Evolutionary conservation across 2,888 invertebrate genomes (phyloP).

Genomic region (Dyspetes luteomarginatus): DNA sequence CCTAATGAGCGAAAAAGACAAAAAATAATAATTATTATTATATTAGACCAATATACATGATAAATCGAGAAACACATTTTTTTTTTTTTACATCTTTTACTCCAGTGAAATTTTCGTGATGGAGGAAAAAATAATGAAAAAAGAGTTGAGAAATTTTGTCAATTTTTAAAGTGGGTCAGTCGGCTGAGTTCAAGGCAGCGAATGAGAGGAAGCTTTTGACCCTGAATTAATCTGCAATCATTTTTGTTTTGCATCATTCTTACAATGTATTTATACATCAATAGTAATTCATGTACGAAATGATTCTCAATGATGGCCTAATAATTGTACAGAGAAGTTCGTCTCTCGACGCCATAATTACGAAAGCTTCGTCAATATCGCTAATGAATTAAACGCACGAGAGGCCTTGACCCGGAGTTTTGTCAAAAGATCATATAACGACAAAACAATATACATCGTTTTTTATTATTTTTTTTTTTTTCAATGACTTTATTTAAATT

Average conservation of each 20-base stretch:
- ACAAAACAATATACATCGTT: background rate
- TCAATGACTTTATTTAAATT: background rate
- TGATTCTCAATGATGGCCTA: no score
- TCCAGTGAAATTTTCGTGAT: background rate
- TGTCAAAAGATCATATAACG: background rate
- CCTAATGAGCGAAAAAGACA: conserved; percentile 82
- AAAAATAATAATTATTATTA: conserved; percentile 36
- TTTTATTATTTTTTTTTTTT: no score
- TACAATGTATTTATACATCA: background rate
- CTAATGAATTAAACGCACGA: conserved; percentile 12
- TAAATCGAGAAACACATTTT: no score
- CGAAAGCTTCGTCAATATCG: conserved; percentile 43
- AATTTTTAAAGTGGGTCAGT: conserved; percentile 34
- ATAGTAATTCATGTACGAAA: no score
- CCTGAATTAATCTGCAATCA: conserved; percentile 19
- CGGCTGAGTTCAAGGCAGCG: conserved; percentile 25
- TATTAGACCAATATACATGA: no score
- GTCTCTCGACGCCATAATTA: conserved; percentile 44
- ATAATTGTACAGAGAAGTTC: background rate
- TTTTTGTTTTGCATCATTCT: conserved; percentile 16
- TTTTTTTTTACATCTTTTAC: no score
- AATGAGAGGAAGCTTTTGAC: conserved; percentile 22
- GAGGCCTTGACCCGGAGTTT: conserved; percentile 42
- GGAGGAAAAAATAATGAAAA: background rate
- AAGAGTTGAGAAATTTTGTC: conserved; percentile 23